phyloP scores from a whole-genome alignment of 2,113 vertebrate genomes.

The Grantiella picta region DNA sequence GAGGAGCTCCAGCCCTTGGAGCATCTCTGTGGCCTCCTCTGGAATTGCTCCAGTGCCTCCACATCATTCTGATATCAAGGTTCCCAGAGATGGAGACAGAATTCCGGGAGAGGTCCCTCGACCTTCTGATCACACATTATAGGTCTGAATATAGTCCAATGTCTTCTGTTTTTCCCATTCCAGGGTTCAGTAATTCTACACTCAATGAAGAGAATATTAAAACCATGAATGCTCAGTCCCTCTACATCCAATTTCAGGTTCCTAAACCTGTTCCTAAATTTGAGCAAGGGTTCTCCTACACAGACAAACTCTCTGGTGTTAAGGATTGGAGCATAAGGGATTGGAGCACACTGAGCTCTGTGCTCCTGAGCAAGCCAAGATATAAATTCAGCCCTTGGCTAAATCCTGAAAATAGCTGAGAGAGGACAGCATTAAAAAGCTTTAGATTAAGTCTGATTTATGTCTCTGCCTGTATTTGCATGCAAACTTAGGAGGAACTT shows the following conservation, averaged over 20 bases:
- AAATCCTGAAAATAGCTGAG: background rate
- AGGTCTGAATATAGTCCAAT: background rate
- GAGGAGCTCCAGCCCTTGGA: background rate
- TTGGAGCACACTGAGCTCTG: background rate
- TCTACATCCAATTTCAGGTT: background rate
- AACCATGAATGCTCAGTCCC: background rate
- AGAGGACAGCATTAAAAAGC: background rate
- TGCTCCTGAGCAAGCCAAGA: background rate
- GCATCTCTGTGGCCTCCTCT: fast-evolving
- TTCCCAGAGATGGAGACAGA: background rate
- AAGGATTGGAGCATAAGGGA: background rate
- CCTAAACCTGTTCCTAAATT: background rate
- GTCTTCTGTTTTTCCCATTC: background rate
- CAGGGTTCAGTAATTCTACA: background rate
- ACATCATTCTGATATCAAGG: fast-evolving
- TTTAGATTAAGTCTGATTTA: background rate
- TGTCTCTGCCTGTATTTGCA: background rate
- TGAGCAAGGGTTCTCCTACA: background rate
- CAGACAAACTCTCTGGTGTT: background rate
- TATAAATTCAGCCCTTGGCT: background rate
- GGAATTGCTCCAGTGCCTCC: background rate
- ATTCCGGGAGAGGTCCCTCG: background rate
- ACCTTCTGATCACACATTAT: background rate
- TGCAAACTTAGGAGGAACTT: background rate
- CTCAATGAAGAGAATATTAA: background rate